Conservation (phyloP, 2,113 vertebrate genomes). For the Poeciliopsis retropinna region DNA sequence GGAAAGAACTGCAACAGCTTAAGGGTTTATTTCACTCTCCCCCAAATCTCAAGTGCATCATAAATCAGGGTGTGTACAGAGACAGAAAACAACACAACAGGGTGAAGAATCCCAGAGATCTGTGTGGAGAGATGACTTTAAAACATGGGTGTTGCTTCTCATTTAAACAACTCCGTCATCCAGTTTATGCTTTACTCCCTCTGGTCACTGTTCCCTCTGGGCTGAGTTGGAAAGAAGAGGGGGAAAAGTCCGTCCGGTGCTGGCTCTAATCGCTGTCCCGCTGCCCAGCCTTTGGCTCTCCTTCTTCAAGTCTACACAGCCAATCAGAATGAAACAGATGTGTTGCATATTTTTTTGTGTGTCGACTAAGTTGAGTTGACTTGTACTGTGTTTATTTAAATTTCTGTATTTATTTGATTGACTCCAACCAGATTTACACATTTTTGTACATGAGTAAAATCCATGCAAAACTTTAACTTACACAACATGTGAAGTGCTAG, state of each 20-base stretch:
- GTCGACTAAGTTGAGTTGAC: slow-evolving; percentile 5
- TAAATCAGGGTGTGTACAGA: slow-evolving; percentile 67
- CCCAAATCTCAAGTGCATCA: slow-evolving; percentile 57
- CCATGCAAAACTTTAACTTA: not conserved
- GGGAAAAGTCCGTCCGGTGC: slow-evolving; percentile 60
- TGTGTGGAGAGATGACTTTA: slow-evolving; percentile 48
- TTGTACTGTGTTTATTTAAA: slow-evolving; percentile 36
- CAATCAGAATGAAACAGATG: slow-evolving; percentile 55
- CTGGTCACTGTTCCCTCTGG: slow-evolving; percentile 52
- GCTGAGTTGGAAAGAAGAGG: slow-evolving; percentile 62
- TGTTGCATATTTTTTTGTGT: slow-evolving; percentile 29
- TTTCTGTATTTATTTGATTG: slow-evolving; percentile 22
- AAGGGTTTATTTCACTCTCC: slow-evolving; percentile 30
- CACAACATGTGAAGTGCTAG: not conserved
- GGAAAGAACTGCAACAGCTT: slow-evolving; percentile 44
- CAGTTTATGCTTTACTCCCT: slow-evolving; percentile 59
- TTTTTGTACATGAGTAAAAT: slow-evolving; percentile 4
- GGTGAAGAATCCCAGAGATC: slow-evolving; percentile 63
- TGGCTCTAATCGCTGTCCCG: slow-evolving; percentile 42
- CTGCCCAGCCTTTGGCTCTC: slow-evolving; percentile 38
- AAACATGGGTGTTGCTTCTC: slow-evolving; percentile 72
- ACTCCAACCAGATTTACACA: slow-evolving; percentile 13
- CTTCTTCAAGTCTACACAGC: slow-evolving; percentile 45
- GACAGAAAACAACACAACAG: slow-evolving; percentile 63
- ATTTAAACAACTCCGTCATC: slow-evolving; percentile 64